Evolutionary conservation across 2,797 vertebrate genomes (phyloP).

Genomic region (Acrossocheilus wenchowensis): DNA sequence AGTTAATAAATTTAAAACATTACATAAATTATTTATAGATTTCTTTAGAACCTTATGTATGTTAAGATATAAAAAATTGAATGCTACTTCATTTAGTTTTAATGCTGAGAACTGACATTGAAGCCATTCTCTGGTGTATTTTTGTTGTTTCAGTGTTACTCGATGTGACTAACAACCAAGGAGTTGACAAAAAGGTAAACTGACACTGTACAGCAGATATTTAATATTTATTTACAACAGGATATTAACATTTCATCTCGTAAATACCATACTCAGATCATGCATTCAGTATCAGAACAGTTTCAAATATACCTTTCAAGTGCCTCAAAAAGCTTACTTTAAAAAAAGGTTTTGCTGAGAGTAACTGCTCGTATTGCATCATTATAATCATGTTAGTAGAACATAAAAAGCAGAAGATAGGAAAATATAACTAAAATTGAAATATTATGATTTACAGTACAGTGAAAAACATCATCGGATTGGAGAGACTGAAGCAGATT

Average conservation of each 20-base stretch:
- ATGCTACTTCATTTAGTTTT: background rate
- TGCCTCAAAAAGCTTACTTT: slow-evolving; percentile 68
- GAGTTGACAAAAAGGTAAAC: background rate
- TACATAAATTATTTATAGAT: background rate
- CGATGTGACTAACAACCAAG: background rate
- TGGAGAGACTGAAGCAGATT: slow-evolving; percentile 9
- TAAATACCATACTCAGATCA: slow-evolving; percentile 78
- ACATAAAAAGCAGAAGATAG: slow-evolving; percentile 78
- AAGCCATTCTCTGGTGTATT: background rate
- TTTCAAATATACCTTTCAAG: slow-evolving; percentile 78
- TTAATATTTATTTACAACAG: slow-evolving; percentile 84
- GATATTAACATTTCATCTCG: slow-evolving; percentile 72
- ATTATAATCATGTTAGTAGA: slow-evolving; percentile 74
- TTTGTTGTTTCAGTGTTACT: background rate
- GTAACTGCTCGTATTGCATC: slow-evolving; percentile 68
- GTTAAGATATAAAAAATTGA: background rate
- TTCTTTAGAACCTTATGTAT: background rate
- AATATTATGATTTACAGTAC: slow-evolving; percentile 68
- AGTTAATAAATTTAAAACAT: background rate
- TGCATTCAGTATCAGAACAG: slow-evolving; percentile 68
- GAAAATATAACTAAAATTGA: slow-evolving; percentile 71
- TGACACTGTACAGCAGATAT: slow-evolving; percentile 30
- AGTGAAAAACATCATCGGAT: slow-evolving; percentile 63
- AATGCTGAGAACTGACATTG: background rate
- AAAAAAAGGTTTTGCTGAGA: slow-evolving; percentile 66